phyloP scores from a whole-genome alignment of 2,888 invertebrate species.

The Microplitis manilae region DNA sequence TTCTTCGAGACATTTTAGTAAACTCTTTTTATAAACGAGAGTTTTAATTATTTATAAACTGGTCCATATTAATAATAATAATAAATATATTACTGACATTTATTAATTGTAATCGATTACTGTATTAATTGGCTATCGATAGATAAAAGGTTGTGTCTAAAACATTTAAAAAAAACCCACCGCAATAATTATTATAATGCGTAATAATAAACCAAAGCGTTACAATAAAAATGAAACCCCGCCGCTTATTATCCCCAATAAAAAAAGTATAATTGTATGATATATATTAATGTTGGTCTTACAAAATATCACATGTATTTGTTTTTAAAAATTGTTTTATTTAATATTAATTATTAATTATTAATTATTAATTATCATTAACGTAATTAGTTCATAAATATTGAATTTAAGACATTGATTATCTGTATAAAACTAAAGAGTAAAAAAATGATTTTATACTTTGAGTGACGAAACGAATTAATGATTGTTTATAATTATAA shows the following conservation, averaged over 20 bases:
- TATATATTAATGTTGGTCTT: constrained; percentile 23
- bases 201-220: constrained; percentile 37
- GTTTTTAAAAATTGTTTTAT: constrained; percentile 8
- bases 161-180: background rate
- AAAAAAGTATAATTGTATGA: constrained; percentile 26
- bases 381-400: too few relatives aligned
- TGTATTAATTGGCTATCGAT: constrained; percentile 12
- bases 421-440: constrained; percentile 32
- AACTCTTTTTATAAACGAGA: constrained; percentile 13
- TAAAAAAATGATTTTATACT: constrained; percentile 29
- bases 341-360: background rate
- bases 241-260: constrained; percentile 28
- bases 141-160: constrained; percentile 10
- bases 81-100: background rate
- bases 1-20: constrained; percentile 31
- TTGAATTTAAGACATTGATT: constrained; percentile 2
- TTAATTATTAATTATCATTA: background rate
- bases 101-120: background rate
- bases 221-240: constrained; percentile 16
- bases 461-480: background rate
- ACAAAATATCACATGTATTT: constrained; percentile 16
- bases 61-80: constrained; percentile 12
- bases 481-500: background rate
- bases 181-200: constrained; percentile 6
- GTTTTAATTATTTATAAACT: constrained; percentile 1